A percentile compares a stretch with the other conserved stretches of the same genome.
Conservation (phyloP, 1,140 invertebrate genomes). For the Aphidius gifuensis region DNA sequence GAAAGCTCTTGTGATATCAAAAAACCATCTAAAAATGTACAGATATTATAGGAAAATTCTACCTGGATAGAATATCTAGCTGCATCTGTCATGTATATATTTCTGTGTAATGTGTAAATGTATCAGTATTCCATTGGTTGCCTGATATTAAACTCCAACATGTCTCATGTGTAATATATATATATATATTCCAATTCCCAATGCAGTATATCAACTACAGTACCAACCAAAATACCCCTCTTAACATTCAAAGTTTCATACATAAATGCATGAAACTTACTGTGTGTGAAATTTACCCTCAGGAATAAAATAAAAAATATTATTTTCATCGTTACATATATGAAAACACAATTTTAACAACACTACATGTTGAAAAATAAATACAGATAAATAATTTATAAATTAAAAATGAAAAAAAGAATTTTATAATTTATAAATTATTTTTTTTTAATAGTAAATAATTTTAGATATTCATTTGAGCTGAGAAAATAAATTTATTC, state of each 20-base stretch:
- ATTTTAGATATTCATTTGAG: too few species aligned
- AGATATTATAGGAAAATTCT: conserved; percentile 25
- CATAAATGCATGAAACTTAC: conserved; percentile 25
- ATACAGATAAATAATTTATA: conserved; percentile 23
- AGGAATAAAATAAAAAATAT: conserved; percentile 26
- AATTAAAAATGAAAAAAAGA: conserved; percentile 11
- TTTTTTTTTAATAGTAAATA: too few species aligned
- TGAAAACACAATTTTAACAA: background rate
- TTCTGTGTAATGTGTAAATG: conserved; percentile 2
- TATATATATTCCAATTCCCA: background rate
- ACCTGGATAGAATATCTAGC: conserved; percentile 31
- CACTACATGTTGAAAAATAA: background rate
- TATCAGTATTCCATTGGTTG: conserved; percentile 8
- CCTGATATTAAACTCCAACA: background rate
- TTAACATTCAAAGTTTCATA: conserved; percentile 19
- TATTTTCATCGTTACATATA: conserved; percentile 26
- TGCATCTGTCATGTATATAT: conserved; percentile 19
- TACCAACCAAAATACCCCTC: background rate
- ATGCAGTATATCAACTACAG: background rate
- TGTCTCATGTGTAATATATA: conserved; percentile 6
- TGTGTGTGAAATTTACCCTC: background rate
- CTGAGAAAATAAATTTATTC: conserved; percentile 4
- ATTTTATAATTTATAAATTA: background rate
- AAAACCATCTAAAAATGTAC: conserved; percentile 29
- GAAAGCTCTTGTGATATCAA: conserved; percentile 17